Evolutionary conservation across 2,113 vertebrate genomes (phyloP), one percentile per base, ranked within the genome.

Genomic region (Perca schrenkii): DNA sequence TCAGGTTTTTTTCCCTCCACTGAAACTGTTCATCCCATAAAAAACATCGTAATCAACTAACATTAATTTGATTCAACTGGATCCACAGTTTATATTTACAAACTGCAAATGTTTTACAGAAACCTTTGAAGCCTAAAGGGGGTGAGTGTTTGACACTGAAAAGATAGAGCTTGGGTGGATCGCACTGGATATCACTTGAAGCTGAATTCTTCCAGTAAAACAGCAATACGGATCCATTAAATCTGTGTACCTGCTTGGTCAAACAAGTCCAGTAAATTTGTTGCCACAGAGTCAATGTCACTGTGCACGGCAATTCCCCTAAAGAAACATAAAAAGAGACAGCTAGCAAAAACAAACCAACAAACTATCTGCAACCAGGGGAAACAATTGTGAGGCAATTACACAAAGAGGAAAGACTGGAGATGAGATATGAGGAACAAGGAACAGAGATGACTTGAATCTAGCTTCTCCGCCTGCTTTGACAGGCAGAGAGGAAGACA

Each of bases 351-450:
- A 78, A 79, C 58, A 82, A 70, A 74, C 17, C 65, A 49, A 47
- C 12, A 57, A n/a, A 61, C 50, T 56, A 71, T 74, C 81, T 2
- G 16, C 50, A 74, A 66, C 56, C 46, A 49, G 28, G 47, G 8
- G n/a, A 68, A 22, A 34, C 8, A 73, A 25, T 46, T 43, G 21
- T 31, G 69, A 80, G 10, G 25, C 53, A 81, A 62, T 78, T 74
- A 69, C 61, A 72, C 28, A 66, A 66, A 73, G 74, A 89, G 82
- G 82, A 92, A 88, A 53, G 77, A 64, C 70, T 43, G 67, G 52
- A 85, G 57, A 83, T 71, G 71, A 89, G 86, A 88, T 77, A 77
- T 40, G 74, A 89, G 56, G 79, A 88, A 62, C 8, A 75, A 19
- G 52, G 68, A 76, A 70, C 64, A 47, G 17, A 72, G 79, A 69